Conservation (phyloP, 2,888 invertebrate species). For the Drosophila setosimentum region DNA sequence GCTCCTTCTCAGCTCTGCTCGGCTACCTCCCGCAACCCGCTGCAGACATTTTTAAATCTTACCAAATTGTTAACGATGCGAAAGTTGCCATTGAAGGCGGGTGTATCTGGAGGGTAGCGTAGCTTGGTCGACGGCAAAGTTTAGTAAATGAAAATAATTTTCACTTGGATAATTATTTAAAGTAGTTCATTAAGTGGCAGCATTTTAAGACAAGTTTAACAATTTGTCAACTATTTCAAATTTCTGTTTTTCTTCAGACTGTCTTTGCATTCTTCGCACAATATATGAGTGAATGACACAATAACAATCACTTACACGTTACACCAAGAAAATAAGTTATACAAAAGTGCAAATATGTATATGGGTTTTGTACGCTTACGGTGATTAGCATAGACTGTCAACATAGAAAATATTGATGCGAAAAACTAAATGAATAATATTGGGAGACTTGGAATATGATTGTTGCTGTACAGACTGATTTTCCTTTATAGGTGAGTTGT, state of each 20-base stretch:
- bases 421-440: background rate
- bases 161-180: slow-evolving; percentile 77
- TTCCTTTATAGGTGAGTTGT: background rate
- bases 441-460: background rate
- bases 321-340: background rate
- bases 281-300: slow-evolving; percentile 14
- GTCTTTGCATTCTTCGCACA: slow-evolving; percentile 26
- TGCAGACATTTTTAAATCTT: slow-evolving; percentile 76
- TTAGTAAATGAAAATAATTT: slow-evolving; percentile 79
- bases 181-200: slow-evolving; percentile 79
- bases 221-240: slow-evolving; percentile 69
- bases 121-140: slow-evolving; percentile 63
- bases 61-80: slow-evolving; percentile 80
- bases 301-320: background rate
- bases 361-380: background rate
- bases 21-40: slow-evolving; percentile 1
- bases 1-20: slow-evolving; percentile 2
- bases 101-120: background rate
- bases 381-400: background rate
- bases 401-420: background rate
- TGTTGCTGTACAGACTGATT: background rate
- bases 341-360: background rate
- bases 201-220: slow-evolving; percentile 59
- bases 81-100: slow-evolving; percentile 69
- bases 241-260: slow-evolving; percentile 21